Base-by-base conservation (phyloP, 2,888 invertebrate genomes). In the Lithophane leautieri region DNA sequence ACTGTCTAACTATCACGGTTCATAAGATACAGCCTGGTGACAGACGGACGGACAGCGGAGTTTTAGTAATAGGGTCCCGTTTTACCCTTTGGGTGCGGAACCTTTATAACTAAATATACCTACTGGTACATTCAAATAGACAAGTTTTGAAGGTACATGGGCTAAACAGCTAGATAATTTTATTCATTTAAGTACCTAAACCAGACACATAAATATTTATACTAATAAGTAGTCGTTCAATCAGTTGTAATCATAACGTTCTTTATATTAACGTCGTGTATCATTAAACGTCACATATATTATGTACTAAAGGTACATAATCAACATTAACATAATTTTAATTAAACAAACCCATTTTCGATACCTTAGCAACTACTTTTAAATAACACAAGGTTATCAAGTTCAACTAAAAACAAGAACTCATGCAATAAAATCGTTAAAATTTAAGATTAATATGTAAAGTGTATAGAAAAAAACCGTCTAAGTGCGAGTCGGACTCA, bases 301-400 rank as follows among this genome's bases (percentile, higher is more conserved):
- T 60, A 44, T 22, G 34, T 50, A 66, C 2, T 60, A 34, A 6
- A n/a, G n/a, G 44, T 61, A 44, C 60, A 34, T 60, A 60, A 58
- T 76, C n/a, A 25, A 54, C 40, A 42, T 81, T 54, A 28, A 76
- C 40, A 73, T 70, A n/a, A 34, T 73, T 71, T 71, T 60, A 76
- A 71, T 72, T 73, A 44, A 61, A 50, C 50, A 52, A 22, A 58
- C 3, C 52, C 14, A 78, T 61, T 73, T 73, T 73, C 40, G 28
- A 68, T 71, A 65, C 9, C 62, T 70, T 42, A 67, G 56, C 42
- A 77, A 70, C 73, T 22, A 44, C 58, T 22, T 63, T 34, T 61
- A 71, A 73, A 66, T 66, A 72, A 65, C 8, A 61, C 86, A 86
- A 86, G 86, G 86, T 14, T 63, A 76, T 65, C 85, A 63, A 70